Conservation (phyloP, 2,113 vertebrate genomes). For the Sebastes fasciatus region DNA sequence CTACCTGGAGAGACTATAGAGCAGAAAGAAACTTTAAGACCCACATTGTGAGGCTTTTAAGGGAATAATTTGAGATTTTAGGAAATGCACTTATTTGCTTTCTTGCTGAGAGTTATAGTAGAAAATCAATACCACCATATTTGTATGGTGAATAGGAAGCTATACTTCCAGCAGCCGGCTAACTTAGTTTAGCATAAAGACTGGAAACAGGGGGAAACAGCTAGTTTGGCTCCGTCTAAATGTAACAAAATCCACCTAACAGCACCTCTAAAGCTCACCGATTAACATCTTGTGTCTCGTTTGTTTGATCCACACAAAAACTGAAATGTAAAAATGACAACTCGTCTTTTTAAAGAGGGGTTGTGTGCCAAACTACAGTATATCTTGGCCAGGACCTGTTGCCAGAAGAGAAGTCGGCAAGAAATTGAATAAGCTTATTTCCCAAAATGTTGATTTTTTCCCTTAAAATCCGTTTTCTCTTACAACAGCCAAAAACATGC, state of each 20-base stretch:
- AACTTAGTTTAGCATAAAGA: background rate
- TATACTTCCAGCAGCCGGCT: background rate
- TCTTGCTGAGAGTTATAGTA: background rate
- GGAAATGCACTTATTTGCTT: background rate
- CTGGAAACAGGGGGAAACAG: background rate
- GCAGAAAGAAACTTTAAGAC: constrained; percentile 6
- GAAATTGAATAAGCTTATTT: background rate
- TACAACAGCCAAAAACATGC: background rate
- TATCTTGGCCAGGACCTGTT: background rate
- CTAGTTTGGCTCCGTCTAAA: background rate
- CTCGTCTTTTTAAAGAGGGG: background rate
- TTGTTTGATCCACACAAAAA: background rate
- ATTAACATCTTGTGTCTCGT: background rate
- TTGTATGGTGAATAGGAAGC: background rate
- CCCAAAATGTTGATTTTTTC: background rate
- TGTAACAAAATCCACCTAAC: too few species aligned
- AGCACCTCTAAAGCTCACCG: background rate
- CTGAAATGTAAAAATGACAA: background rate
- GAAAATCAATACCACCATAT: background rate
- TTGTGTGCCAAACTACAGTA: background rate
- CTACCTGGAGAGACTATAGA: constrained; percentile 19
- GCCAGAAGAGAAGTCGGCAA: too few species aligned
- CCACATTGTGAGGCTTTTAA: background rate
- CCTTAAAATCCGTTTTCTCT: background rate
- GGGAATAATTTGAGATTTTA: constrained; percentile 13